Evolutionary conservation across 2,113 vertebrate species (phyloP).

Genomic region (Amblyopsis rosae): DNA sequence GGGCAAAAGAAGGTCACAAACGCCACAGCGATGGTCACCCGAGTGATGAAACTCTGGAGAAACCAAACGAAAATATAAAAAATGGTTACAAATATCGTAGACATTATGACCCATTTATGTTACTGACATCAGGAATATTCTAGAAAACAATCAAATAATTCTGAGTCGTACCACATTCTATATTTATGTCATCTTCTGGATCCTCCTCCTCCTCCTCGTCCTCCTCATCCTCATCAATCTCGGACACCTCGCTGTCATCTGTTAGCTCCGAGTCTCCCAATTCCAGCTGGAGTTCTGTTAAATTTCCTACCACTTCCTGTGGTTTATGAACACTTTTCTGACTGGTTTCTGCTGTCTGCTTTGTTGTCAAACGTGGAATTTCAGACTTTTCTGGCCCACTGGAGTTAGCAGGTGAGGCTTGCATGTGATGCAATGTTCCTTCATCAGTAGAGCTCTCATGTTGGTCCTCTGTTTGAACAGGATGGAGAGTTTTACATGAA

Average conservation of each 20-base stretch:
- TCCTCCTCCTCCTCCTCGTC: conserved; percentile 47
- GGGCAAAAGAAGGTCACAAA: conserved; percentile 67
- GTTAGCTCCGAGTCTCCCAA: conserved; percentile 36
- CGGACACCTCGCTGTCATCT: conserved; percentile 66
- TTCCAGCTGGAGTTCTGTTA: neutral
- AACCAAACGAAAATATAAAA: neutral
- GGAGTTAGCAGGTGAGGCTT: neutral
- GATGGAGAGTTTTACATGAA: too few relatives aligned
- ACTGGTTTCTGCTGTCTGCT: neutral
- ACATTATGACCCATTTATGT: neutral
- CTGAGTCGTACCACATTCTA: neutral
- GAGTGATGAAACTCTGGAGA: conserved; percentile 42
- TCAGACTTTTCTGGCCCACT: neutral
- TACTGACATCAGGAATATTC: too few relatives aligned
- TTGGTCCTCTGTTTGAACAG: neutral
- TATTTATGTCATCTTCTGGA: conserved; percentile 31
- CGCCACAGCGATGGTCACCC: conserved; percentile 54
- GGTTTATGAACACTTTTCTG: neutral
- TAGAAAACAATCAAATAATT: neutral
- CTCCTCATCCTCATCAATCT: conserved; percentile 45
- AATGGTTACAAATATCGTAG: neutral
- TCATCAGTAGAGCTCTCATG: neutral
- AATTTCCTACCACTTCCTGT: neutral
- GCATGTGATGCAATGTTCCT: too few relatives aligned
- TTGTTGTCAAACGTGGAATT: neutral